phyloP scores from a whole-genome alignment of 2,113 vertebrate species.

The Nyctereutes procyonoides region DNA sequence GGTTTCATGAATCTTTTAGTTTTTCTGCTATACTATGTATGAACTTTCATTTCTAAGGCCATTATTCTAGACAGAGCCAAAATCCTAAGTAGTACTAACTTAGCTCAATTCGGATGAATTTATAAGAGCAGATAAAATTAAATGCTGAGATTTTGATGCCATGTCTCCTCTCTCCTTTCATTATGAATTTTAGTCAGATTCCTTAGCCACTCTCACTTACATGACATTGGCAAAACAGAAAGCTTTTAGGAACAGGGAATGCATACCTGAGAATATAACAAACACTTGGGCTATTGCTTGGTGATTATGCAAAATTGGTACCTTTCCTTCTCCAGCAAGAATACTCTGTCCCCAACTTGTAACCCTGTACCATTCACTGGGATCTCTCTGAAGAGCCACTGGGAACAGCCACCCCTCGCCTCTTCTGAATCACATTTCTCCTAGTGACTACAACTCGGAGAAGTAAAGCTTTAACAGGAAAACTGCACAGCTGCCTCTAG shows the following conservation, averaged over 20 bases:
- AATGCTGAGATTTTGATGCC: neutral
- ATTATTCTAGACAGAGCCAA: slow-evolving; percentile 22
- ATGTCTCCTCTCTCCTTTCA: neutral
- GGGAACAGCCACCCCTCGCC: neutral
- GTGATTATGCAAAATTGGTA: neutral
- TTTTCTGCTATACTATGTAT: slow-evolving; percentile 46
- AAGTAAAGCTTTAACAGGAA: slow-evolving; percentile 13
- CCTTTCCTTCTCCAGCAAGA: neutral
- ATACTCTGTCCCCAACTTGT: neutral
- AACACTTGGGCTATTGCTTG: neutral
- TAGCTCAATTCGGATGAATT: slow-evolving; percentile 33
- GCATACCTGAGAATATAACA: neutral
- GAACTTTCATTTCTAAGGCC: slow-evolving; percentile 43
- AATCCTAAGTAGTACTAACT: neutral
- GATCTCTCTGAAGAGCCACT: neutral
- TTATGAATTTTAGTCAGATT: neutral
- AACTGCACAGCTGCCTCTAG: slow-evolving; percentile 52
- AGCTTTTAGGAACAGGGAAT: neutral
- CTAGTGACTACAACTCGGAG: neutral
- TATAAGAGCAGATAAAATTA: slow-evolving; percentile 15
- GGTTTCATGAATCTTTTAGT: slow-evolving; percentile 1
- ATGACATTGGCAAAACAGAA: neutral
- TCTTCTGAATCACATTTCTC: neutral
- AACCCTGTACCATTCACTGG: neutral
- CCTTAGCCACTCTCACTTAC: slow-evolving; percentile 18